Conservation (phyloP, 2,888 invertebrate species). For the Tetranychus piercei region DNA sequence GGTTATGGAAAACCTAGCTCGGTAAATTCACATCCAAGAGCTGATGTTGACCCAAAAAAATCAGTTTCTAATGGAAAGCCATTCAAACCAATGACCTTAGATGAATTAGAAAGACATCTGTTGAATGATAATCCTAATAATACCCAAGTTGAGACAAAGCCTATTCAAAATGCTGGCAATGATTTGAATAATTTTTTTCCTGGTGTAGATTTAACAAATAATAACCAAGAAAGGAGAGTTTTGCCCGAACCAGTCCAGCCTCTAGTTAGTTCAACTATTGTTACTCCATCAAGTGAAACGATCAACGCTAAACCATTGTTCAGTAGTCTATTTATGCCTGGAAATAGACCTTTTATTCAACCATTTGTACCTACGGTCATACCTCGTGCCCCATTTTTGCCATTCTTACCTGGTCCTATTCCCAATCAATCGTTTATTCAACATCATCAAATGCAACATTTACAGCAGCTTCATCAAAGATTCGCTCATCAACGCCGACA, state of each 20-base stretch:
- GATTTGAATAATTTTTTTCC: neutral
- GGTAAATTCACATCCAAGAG: neutral
- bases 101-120: neutral
- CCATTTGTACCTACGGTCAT: neutral
- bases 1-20: neutral
- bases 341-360: neutral
- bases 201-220: neutral
- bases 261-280: neutral
- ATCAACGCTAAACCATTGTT: neutral
- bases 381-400: neutral
- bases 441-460: neutral
- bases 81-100: slow-evolving; percentile 10
- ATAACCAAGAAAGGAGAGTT: neutral
- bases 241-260: neutral
- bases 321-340: neutral
- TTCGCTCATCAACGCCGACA: neutral
- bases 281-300: neutral
- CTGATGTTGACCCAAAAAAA: neutral
- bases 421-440: neutral
- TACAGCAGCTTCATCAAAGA: neutral
- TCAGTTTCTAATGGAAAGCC: neutral
- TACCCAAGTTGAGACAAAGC: neutral
- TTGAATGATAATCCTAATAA: neutral
- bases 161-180: neutral
- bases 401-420: neutral